Base-by-base conservation (phyloP, 2,113 vertebrate species). In the Daubentonia madagascariensis region DNA sequence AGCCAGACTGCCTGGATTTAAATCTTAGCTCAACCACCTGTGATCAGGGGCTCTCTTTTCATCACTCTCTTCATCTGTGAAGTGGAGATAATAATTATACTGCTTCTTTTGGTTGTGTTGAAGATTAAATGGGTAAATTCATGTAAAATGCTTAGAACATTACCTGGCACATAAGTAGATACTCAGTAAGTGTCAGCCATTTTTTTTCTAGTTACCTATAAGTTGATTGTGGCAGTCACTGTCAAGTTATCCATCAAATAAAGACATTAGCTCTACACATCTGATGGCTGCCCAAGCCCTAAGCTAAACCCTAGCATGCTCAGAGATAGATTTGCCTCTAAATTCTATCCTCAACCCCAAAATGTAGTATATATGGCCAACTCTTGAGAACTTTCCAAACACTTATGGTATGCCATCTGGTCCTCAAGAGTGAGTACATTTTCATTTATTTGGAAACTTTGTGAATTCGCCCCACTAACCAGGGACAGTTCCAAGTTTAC, bases 361-460 rank as follows among this genome's bases (percentile, higher is more conserved):
- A 96, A 50, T 96, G 28, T 76, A 93, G 94, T 52, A 83, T 85
- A 61, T 45, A n/a, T 86, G 59, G 7, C 30, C n/a, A 97, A 67
- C 48, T 78, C 32, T 67, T 89, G 35, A 94, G 79, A 97, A 76
- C 9, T 89, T 97, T 89, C 87, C 84, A 96, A 83, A 92, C 1
- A 86, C 65, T 88, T 94, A 85, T 95, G 9, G 28, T 95, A 93
- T 91, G 18, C 18, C 72, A 95, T 85, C 65, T 93, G 54, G 52
- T 96, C 32, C 25, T 96, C 90, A 92, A 95, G n/a, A 89, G 30
- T 76, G 40, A 96, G 35, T 65, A 78, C 35, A 95, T 54, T 97
- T 95, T 95, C 54, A n/a, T 72, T 96, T 94, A 93, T 86, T 92
- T 95, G 79, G 79, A 97, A 97, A 84, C 67, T 54, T 84, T 61